Conservation (phyloP, 2,797 vertebrate species). For the Chelmon rostratus region DNA sequence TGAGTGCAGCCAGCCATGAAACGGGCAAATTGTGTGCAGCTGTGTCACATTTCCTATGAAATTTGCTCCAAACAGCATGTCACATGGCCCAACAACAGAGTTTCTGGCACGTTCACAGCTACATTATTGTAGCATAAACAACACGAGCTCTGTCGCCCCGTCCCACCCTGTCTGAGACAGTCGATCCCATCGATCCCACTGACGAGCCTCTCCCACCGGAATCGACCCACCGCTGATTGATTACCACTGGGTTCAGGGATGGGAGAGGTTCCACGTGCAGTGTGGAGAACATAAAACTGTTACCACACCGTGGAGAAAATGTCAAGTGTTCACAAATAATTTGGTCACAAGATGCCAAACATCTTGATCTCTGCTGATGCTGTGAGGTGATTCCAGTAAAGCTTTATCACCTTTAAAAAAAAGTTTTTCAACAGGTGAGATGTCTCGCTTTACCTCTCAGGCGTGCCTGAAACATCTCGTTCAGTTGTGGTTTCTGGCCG, state of each 20-base stretch:
- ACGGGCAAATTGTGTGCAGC: too few species aligned
- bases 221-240: slow-evolving; percentile 43
- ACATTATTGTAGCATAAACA: background rate
- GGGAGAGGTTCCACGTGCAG: slow-evolving; percentile 17
- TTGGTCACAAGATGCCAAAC: too few species aligned
- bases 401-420: background rate
- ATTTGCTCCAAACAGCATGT: too few species aligned
- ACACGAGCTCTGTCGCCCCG: background rate
- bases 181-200: slow-evolving; percentile 30
- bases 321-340: background rate
- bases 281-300: background rate
- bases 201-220: slow-evolving; percentile 24
- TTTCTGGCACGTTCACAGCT: background rate
- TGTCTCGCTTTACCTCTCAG: background rate
- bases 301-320: background rate
- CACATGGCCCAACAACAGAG: too few species aligned
- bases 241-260: slow-evolving; percentile 1
- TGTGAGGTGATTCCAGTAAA: background rate
- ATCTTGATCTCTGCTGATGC: background rate
- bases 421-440: too few species aligned
- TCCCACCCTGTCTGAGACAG: background rate
- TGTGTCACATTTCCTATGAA: too few species aligned
- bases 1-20: too few species aligned
- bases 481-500: background rate
- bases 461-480: background rate